These are phyloP conservation scores for Elaphurus davidianus DNA, from an alignment of 2,113 vertebrate species.

Conservation along the genomic window DNA sequence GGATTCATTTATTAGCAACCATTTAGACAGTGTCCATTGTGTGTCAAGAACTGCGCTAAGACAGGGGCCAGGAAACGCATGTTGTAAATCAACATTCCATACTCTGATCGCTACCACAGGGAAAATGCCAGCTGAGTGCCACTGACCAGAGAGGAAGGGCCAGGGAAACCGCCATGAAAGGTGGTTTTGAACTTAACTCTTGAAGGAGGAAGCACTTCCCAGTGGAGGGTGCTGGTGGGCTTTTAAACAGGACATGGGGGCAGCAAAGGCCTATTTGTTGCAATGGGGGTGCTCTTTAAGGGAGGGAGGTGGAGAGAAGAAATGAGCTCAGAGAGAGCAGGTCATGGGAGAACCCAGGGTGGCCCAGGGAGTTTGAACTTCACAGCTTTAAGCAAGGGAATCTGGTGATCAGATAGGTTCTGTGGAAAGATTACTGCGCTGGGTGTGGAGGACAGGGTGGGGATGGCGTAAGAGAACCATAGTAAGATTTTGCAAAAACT, in stretches of 20 bases:
- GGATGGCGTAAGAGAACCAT: not conserved
- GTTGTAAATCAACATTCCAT: not conserved
- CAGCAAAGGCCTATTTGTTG: not conserved
- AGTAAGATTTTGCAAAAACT: not conserved
- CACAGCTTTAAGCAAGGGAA: not conserved
- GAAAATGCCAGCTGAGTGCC: not conserved
- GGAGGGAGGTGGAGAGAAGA: not conserved
- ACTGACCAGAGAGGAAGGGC: not conserved
- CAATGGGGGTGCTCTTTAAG: not conserved
- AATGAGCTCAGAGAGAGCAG: not conserved
- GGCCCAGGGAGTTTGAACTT: not conserved
- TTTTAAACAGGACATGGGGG: not conserved
- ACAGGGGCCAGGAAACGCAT: not conserved
- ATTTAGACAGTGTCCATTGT: not conserved
- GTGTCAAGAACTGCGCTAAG: not conserved
- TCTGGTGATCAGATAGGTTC: not conserved
- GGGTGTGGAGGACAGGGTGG: too few relatives aligned
- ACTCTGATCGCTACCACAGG: rapidly evolving
- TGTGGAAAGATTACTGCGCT: not conserved
- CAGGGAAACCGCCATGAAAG: not conserved
- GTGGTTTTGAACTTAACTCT: not conserved
- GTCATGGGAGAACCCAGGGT: not conserved
- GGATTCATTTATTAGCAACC: not conserved
- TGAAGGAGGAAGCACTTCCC: not conserved
- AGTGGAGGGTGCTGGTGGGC: not conserved